Base-by-base conservation (phyloP, 2,797 vertebrate genomes). In the Eulemur albifrons region DNA sequence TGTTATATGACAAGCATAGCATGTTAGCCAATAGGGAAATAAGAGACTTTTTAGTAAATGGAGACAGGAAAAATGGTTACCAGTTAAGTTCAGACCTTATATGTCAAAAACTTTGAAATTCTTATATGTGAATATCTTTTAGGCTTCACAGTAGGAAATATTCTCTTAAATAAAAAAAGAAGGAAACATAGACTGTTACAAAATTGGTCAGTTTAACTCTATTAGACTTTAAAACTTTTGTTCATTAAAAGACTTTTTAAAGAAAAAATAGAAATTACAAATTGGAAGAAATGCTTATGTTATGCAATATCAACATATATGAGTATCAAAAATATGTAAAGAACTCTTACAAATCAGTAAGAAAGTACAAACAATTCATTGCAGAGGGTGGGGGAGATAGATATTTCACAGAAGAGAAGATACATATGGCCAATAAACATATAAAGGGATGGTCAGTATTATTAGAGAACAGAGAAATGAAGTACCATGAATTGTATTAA, bases 231-330 rank as follows among this genome's bases (percentile, higher is more conserved):
- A 77, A 91, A 90, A 63, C 0, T 48, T 80, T 83, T 86, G 10
- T 65, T 84, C 17, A 82, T 86, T 77, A n/a, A 93, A 93, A 82
- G 25, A 50, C 27, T 35, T 81, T 80, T 90, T 84, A 90, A 70
- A 48, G n/a, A 32, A 86, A 95, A 92, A 80, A 75, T 57, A 54
- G 30, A 90, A 83, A 52, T 75, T 93, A 88, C 18, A 57, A 76
- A 73, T 43, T 93, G 1, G 3, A 7, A 90, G 4, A 96, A 10
- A 89, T 69, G 27, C 0, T 90, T 87, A 4, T 1, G 40, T 69
- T 77, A 48, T 6, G 69, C 8, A 93, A 87, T 89, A 92, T 35
- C 38, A 87, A 54, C 11, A 65, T 40, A 96, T 94, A 79, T 86
- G 52, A 43, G 10, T 69, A 69, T 23, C 7, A 61, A 92, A 27